Evolutionary conservation across 2,797 vertebrate species (phyloP), one percentile per base, ranked within the genome.

Genomic region (Lophius americanus): DNA sequence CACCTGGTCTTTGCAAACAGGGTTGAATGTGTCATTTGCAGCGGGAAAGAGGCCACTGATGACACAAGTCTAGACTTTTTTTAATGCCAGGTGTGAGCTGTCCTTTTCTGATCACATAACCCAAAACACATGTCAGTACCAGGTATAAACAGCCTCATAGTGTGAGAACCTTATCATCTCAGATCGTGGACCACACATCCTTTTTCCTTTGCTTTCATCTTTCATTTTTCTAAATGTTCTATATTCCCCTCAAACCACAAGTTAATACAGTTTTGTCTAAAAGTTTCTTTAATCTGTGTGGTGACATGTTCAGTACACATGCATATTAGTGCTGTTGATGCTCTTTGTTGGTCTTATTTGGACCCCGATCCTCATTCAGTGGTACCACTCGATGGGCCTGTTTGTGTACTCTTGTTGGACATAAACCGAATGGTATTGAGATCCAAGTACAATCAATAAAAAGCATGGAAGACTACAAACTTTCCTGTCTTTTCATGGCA

Each of bases 231-330:
- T 41, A 13, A 37, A 1, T 50, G 6, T 13, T 57, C 12, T 60
- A 2, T 58, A 53, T 44, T 64, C 36, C 37, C 43, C 52, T 60
- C 56, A 68, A 79, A 85, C 75, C 9, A 70, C 60, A 56, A 72
- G n/a, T 51, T 75, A 73, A 63, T 33, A n/a, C 5, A 13, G 3
- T 53, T 55, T 14, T 58, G 46, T 12, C 33, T 43, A 3, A 36
- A 41, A 2, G 1, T 38, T 71, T 56, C 23, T 23, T 23, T 23
- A 23, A 23, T 23, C 23, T 23, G 23, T 23, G 23, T 43, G 43
- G 10, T 10, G 3, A 38, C 37, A 38, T 23, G 9, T 41, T 5
- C 33, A 42, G 33, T 42, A 39, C 12, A 60, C 8, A 9, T 51
- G 9, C 64, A 10, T 51, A 54, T 47, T 53, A 37, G 39, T 59